These are phyloP conservation scores for Pachymerium ferrugineum DNA, from an alignment of 2,888 invertebrate genomes.

Conservation along the genomic window DNA sequence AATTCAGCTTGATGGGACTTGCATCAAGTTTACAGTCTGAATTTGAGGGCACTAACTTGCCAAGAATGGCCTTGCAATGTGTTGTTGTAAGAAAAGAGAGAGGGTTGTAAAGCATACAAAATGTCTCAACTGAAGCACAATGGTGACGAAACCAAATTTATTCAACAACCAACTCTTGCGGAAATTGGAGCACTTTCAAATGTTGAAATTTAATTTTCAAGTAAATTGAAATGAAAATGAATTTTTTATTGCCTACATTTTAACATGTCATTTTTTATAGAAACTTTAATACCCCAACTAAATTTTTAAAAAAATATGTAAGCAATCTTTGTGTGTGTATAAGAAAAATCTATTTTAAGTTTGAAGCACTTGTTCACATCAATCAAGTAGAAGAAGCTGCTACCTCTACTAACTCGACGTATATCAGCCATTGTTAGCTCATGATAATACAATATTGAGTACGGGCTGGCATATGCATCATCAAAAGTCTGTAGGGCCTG, in stretches of 20 bases:
- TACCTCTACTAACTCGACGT: constrained; percentile 4
- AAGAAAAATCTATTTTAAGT: too few species aligned
- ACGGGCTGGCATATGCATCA: constrained; percentile 24
- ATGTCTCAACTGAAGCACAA: not conserved
- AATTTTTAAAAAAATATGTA: too few species aligned
- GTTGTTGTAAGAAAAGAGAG: not conserved
- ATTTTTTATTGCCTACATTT: not conserved
- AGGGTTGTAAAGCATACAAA: not conserved
- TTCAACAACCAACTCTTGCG: not conserved
- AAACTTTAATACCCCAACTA: too few species aligned
- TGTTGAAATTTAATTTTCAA: not conserved
- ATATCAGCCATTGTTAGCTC: constrained; percentile 21
- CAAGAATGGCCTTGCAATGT: not conserved
- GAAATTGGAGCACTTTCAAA: not conserved
- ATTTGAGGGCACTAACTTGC: not conserved
- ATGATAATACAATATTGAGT: constrained; percentile 23
- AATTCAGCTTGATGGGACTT: constrained; percentile 1
- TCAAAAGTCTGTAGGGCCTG: constrained; percentile 22
- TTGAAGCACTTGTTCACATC: constrained; percentile 10
- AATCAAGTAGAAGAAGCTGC: not conserved
- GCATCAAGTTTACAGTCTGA: constrained; percentile 11
- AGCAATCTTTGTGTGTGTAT: too few species aligned
- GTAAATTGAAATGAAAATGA: not conserved
- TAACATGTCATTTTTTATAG: too few species aligned
- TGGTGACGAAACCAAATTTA: not conserved